Base-by-base conservation (phyloP, 2,797 vertebrate species). In the Coluber constrictor region DNA sequence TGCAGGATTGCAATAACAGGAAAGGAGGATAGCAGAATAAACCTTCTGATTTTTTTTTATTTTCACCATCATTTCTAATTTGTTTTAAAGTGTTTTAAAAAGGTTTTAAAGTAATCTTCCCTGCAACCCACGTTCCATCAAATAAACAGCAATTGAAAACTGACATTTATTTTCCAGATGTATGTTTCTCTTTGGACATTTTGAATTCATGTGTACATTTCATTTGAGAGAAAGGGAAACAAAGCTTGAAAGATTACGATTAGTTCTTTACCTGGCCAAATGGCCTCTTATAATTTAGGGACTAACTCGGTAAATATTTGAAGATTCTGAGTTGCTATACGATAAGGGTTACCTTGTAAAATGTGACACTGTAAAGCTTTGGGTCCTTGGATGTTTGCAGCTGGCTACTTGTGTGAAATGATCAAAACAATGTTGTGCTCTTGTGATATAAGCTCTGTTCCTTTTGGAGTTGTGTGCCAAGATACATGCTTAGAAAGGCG, bases 131-230 rank as follows among this genome's bases (percentile, higher is more conserved):
- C 92, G 95, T 93, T 95, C 96, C 96, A 96, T 97, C 79, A 47
- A 83, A 83, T 47, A 83, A 23, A 47, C 74, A 83, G 79, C 96
- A 98, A 96, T 94, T 97, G 96, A 56, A 0, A 93, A 95, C 95
- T 97, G 97, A 97, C 96, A 95, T 96, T 97, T 96, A 96, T 97
- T 97, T 98, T 97, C 95, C 96, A 95, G 95, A 96, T 96, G 97
- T 96, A 94, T 96, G 94, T 94, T 97, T 97, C 96, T 96, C 96
- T 96, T 96, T 95, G 97, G 95, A 96, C 87, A 95, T 96, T 97
- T 96, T 96, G 90, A 96, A 97, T 95, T 95, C 94, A 95, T 92
- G 95, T 95, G 95, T 97, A 95, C 95, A 96, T 97, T 97, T 97
- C 94, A 96, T 96, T 97, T 97, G 96, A 96, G 93, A 95, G 88